Conservation (phyloP, 2,888 invertebrate genomes). For the Zygothrica quintamaculata region DNA sequence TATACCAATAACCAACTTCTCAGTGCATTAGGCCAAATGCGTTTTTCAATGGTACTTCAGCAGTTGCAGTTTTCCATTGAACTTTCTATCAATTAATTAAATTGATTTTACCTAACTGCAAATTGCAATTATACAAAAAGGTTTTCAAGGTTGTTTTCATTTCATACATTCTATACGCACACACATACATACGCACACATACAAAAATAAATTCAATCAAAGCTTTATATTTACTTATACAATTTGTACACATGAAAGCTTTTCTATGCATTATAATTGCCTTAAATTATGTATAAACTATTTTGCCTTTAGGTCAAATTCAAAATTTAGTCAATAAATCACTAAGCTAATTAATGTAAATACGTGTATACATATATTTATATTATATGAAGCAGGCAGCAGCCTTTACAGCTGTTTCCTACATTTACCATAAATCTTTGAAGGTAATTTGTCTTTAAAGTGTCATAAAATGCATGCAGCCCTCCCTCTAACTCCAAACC, state of each 20-base stretch:
- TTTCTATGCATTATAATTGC: too few species aligned
- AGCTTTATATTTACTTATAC: constrained; percentile 15
- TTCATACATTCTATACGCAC: too few species aligned
- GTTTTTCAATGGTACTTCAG: constrained; percentile 8
- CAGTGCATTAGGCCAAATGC: not conserved
- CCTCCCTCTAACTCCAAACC: too few species aligned
- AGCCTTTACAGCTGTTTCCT: constrained; percentile 27
- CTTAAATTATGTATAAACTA: too few species aligned
- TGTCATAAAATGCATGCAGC: constrained; percentile 51
- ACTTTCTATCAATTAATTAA: constrained; percentile 58
- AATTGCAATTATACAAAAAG: constrained; percentile 61
- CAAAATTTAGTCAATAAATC: constrained; percentile 15
- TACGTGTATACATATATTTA: constrained; percentile 14
- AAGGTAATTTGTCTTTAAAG: constrained; percentile 48
- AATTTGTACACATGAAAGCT: not conserved
- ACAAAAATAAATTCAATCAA: constrained; percentile 33
- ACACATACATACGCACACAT: constrained; percentile 17
- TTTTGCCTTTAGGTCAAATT: not conserved
- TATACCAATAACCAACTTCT: not conserved
- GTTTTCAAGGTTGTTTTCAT: constrained; percentile 44
- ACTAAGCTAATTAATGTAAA: constrained; percentile 42
- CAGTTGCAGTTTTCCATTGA: constrained; percentile 15
- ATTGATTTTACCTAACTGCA: constrained; percentile 47
- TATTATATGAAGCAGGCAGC: not conserved
- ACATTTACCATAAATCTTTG: constrained; percentile 17